Evolutionary conservation across 2,797 vertebrate species (phyloP), one percentile per base, ranked within the genome.

Genomic region (Hipposideros larvatus): DNA sequence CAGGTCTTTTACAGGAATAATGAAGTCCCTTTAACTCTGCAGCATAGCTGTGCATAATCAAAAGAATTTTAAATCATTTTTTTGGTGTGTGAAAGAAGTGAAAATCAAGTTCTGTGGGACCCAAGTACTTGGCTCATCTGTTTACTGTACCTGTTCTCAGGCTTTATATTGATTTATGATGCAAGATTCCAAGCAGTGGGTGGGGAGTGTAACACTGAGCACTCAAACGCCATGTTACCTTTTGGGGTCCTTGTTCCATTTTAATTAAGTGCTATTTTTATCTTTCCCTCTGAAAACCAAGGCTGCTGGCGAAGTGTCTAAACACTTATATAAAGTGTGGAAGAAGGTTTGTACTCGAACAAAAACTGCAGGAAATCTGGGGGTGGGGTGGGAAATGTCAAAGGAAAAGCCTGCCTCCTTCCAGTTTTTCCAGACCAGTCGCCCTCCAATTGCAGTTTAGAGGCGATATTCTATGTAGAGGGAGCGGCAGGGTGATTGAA

Each of bases 261-360:
- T 98, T 97, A 97, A 97, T 93, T 51, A 93, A 97, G 94, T 97
- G 78, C 71, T 96, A 91, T 94, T 96, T 96, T 96, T 91, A 93
- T 96, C 97, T 98, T 98, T 97, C 98, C 97, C 98, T 98, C 97
- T 98, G 97, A 98, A 95, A 96, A 97, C 97, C 99, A 99, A 99
- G 99, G 99, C 98, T 98, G 95, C 99, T 98, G 99, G 99, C 91
- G 98, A 99, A 83, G 99, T 98, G 97, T 98, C 98, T 98, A 99
- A 98, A 98, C 99, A 99, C 98, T 99, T 99, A 98, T 99, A 99
- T 99, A 99, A 99, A 99, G 99, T 99, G 91, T 99, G 99, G 99
- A 99, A 99, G 98, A 99, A 99, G 99, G 99, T 99, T 99, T 99
- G 99, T 99, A 99, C 98, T 96, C 90, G 82, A 96, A 98, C 91